Conservation (phyloP, 2,888 invertebrate genomes). For the Amphipoea lucens region DNA sequence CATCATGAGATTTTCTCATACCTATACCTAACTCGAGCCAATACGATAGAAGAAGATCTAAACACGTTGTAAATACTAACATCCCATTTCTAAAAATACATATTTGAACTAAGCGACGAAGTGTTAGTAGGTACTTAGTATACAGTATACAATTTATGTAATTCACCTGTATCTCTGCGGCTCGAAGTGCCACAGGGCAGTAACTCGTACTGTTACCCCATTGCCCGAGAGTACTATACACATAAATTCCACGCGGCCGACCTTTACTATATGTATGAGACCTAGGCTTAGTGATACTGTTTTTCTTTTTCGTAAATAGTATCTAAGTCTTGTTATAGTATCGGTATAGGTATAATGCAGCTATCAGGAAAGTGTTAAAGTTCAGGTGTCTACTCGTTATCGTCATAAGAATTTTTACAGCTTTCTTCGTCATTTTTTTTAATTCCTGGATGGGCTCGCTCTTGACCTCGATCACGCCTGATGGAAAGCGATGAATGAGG, state of each 20-base stretch:
- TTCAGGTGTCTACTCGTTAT: too few relatives aligned
- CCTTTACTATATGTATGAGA: constrained; percentile 44
- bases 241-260: constrained; percentile 46
- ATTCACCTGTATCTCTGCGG: constrained; percentile 31
- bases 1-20: not conserved
- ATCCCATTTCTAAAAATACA: constrained; percentile 11
- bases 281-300: constrained; percentile 25
- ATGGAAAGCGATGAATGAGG: too few relatives aligned
- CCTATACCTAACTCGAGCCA: too few relatives aligned
- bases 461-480: too few relatives aligned
- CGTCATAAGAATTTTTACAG: too few relatives aligned
- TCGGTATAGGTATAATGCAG: not conserved
- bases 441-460: too few relatives aligned
- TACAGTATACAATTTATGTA: constrained; percentile 9
- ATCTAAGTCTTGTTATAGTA: not conserved
- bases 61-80: not conserved
- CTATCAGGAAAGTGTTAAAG: too few relatives aligned
- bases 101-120: constrained; percentile 21
- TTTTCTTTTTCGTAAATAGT: constrained; percentile 21
- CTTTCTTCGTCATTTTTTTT: too few relatives aligned
- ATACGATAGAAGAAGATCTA: not conserved
- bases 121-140: constrained; percentile 4
- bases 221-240: constrained; percentile 61
- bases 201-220: constrained; percentile 42
- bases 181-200: constrained; percentile 5